phyloP scores from a whole-genome alignment of 92 coral and sea anemone species.

The Heteractis magnifica region DNA sequence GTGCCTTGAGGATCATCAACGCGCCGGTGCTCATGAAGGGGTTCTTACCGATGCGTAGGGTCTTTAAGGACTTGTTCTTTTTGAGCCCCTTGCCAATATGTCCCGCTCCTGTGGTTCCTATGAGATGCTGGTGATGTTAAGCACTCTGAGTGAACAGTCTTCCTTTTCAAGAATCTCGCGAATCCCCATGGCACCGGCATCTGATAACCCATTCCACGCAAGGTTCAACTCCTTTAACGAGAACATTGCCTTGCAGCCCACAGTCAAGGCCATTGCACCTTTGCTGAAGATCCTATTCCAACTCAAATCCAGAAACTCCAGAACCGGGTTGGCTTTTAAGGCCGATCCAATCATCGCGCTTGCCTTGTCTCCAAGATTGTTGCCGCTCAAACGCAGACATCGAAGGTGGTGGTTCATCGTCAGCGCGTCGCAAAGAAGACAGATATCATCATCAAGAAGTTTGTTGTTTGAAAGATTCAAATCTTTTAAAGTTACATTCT shows the following conservation, averaged over 20 bases:
- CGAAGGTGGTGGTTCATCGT: conserved; percentile 46
- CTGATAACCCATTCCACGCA: conserved; percentile 61
- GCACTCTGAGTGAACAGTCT: conserved; percentile 32
- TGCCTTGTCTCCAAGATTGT: conserved; percentile 49
- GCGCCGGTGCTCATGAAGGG: conserved; percentile 59
- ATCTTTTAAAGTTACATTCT: conserved; percentile 40
- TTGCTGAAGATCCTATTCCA: conserved; percentile 57
- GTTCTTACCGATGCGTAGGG: conserved; percentile 51
- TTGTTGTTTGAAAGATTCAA: conserved; percentile 50
- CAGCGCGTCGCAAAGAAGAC: conserved; percentile 40
- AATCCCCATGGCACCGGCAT: conserved; percentile 52
- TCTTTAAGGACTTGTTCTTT: conserved; percentile 46
- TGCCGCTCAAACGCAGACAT: conserved; percentile 45
- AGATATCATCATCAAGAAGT: conserved; percentile 36
- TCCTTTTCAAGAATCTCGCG: conserved; percentile 34
- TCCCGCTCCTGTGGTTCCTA: conserved; percentile 50
- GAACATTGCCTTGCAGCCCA: conserved; percentile 37
- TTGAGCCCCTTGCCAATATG: conserved; percentile 55
- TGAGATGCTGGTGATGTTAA: conserved; percentile 52
- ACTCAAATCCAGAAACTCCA: conserved; percentile 57
- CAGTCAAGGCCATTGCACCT: conserved; percentile 42
- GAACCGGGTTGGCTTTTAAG: conserved; percentile 32
- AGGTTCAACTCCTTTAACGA: conserved; percentile 53
- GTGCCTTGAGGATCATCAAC: conserved; percentile 40
- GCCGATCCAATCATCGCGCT: conserved; percentile 35